phyloP scores from a whole-genome alignment of 1,140 invertebrate species.

The Ceratosolen fusciceps region DNA sequence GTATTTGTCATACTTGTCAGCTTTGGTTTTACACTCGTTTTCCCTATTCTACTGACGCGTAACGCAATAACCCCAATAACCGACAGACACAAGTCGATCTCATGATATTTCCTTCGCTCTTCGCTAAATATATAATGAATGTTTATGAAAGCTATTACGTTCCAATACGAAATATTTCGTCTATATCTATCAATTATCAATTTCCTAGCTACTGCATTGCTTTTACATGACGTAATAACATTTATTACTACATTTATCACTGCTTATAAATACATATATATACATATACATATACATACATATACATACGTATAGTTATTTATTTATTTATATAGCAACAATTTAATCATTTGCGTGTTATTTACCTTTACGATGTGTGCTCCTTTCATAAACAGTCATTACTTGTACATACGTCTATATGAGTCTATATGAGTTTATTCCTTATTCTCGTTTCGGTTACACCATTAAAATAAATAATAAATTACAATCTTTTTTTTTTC shows the following conservation, averaged over 20 bases:
- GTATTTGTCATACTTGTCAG: background rate
- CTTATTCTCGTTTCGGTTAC: background rate
- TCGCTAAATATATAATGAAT: too few relatives aligned
- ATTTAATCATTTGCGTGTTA: background rate
- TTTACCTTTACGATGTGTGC: background rate
- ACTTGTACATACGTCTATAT: background rate
- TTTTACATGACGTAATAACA: too few relatives aligned
- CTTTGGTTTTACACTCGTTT: background rate
- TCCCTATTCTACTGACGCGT: slow-evolving; percentile 4
- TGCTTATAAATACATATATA: background rate
- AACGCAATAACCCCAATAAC: background rate
- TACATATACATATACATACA: background rate
- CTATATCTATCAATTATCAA: too few relatives aligned
- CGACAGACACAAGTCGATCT: background rate
- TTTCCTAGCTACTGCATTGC: too few relatives aligned
- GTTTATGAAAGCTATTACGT: too few relatives aligned
- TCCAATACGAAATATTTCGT: too few relatives aligned
- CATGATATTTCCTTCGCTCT: slow-evolving; percentile 10
- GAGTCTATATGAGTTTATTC: background rate
- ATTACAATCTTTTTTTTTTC: background rate
- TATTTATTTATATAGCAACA: too few relatives aligned
- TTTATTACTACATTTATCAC: too few relatives aligned
- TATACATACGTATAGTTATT: background rate
- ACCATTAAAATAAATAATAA: background rate
- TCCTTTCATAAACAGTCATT: background rate